phyloP scores from a whole-genome alignment of 2,113 vertebrate genomes.

The Phaethornis superciliosus region DNA sequence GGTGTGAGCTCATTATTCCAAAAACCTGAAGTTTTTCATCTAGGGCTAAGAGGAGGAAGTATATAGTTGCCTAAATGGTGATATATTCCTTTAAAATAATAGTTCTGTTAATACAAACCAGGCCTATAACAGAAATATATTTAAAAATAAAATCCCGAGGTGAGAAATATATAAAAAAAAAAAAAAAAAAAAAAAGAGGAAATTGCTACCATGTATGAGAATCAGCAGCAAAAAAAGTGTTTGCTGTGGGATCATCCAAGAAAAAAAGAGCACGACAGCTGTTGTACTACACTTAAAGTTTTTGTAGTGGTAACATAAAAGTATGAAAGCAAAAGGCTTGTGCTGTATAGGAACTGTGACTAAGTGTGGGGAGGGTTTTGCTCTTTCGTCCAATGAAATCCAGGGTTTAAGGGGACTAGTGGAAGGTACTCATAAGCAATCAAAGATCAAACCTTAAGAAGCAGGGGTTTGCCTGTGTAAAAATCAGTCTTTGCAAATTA shows the following conservation, averaged over 20 bases:
- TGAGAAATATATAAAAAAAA: background rate
- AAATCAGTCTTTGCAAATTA: background rate
- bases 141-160: background rate
- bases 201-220: background rate
- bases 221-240: background rate
- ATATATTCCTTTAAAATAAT: background rate
- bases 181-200: background rate
- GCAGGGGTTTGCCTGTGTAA: background rate
- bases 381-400: background rate
- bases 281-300: background rate
- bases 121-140: background rate
- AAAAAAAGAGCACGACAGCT: background rate
- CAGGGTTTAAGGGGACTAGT: background rate
- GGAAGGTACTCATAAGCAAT: background rate
- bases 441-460: background rate
- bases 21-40: background rate
- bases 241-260: background rate
- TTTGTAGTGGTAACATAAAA: background rate
- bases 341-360: background rate
- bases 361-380: background rate
- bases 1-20: background rate
- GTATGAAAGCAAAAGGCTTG: background rate
- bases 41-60: background rate
- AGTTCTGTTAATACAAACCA: background rate
- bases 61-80: background rate